phyloP scores from a whole-genome alignment of 2,888 invertebrate species.

The Rhyacophila evoluta region DNA sequence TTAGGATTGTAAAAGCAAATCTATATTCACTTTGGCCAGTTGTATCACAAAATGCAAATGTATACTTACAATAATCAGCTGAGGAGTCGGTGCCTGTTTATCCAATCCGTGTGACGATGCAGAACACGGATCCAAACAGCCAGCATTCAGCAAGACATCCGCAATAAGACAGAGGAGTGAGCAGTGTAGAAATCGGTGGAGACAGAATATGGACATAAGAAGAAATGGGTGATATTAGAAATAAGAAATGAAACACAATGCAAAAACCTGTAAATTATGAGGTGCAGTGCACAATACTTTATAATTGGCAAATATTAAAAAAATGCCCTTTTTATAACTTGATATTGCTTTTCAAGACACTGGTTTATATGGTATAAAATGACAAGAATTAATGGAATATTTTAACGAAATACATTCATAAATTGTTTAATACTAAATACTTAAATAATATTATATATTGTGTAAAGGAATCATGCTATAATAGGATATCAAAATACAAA shows the following conservation, averaged over 20 bases:
- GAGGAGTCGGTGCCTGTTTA: constrained; percentile 67
- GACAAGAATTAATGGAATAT: not conserved
- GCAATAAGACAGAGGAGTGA: constrained; percentile 47
- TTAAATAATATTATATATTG: no score
- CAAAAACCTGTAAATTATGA: not conserved
- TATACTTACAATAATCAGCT: constrained; percentile 70
- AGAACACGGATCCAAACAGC: constrained; percentile 56
- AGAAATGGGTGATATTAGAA: constrained; percentile 42
- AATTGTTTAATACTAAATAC: not conserved
- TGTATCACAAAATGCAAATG: not conserved
- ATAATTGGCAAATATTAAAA: not conserved
- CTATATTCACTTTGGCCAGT: no score
- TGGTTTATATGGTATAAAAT: not conserved
- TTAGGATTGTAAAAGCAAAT: no score
- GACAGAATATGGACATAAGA: constrained; percentile 48
- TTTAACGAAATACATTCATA: not conserved
- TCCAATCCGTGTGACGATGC: not conserved
- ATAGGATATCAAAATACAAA: not conserved
- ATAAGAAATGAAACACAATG: constrained; percentile 29
- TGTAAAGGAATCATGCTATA: not conserved
- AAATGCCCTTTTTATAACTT: not conserved
- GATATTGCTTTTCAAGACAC: not conserved
- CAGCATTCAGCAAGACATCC: constrained; percentile 47
- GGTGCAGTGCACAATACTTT: not conserved
- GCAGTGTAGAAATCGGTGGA: constrained; percentile 48